Evolutionary conservation across 2,888 invertebrate species (phyloP), one percentile per base, ranked within the genome.

Genomic region (Sarcophaga subvicina): DNA sequence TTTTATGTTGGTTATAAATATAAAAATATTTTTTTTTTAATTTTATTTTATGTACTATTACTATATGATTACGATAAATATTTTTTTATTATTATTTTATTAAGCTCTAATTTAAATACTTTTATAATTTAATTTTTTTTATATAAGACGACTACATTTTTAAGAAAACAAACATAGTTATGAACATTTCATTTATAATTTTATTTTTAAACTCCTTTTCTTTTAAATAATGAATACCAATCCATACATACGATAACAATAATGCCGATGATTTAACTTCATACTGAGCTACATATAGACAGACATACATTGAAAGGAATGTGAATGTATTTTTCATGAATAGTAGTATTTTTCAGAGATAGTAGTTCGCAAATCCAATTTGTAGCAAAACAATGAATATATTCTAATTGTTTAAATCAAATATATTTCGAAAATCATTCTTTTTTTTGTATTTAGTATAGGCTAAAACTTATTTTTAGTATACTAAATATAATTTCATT

Each of bases 241-340:
- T 81, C 54, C 49, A 63, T 49, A 75, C 37, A 37, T 59, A 60
- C 66, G 2, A 72, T 76, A 76, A 54, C 17, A 54, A 14, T 54
- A 54, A 14, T 14, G 54, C 17, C 4, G 17, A 54, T 54, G 17
- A 54, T 12, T 54, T 14, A 54, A 54, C 17, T 4, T 54, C 54
- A 54, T 17, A 54, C 17, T 54, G 54, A 54, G 14, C 17, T 54
- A 54, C 54, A 14, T 54, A 54, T 17, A 54, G 4, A 71, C 83
- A 54, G 4, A 71, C 83, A 83, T 69, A 71, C 83, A 78, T 83
- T 83, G 20, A 86, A 86, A 86, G 80, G 80, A 86, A 78, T 86
- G 78, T 25, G 71, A 64, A 77, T 6, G 54, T 66, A 27, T 25
- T 25, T 47, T 73, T 37, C 37, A 6, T 37, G 6, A 22, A 22